Base-by-base conservation (phyloP, 2,113 vertebrate genomes). In the Pogonocichla stellata region DNA sequence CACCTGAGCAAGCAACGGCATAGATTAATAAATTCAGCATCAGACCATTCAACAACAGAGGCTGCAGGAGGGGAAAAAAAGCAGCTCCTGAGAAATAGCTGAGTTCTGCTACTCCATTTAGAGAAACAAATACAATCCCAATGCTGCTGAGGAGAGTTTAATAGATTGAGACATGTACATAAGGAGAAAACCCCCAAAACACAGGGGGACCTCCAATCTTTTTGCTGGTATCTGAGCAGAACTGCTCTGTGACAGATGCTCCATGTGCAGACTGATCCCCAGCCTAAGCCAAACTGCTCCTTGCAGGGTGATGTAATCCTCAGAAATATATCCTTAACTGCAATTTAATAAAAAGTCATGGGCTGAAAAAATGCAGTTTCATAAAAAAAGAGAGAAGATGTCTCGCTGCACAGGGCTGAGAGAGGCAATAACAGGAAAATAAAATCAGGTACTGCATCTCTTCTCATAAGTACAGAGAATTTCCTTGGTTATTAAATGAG, bases 281-380 rank as follows among this genome's bases (percentile, higher is more conserved):
- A 82, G 88, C 42, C 67, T n/a, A 58, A 86, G 53, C 61, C 87
- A 80, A 84, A 78, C 45, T 92, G 90, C 69, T 91, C 92, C 26
- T 5, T 3, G 4, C 58, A 92, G 87, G 62, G 84, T 86, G 94
- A 92, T 72, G 78, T 77, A 96, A 96, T 86, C 82, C 92, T 94
- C 92, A 56, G 12, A 94, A 90, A 64, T 25, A 17, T 45, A 80
- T 33, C 2, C 3, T 90, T 92, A 96, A 93, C 75, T 75, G 57
- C 71, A 64, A 88, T 42, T 96, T 93, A 94, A 96, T 97, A 95
- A 95, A 96, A 91, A 92, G 80, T 74, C 67, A 71, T 3, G 28
- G 66, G 81, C 60, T 88, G 78, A 70, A 91, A 92, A 95, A 93
- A 91, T 71, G 92, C 23, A 64, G 81, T 54, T 96, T 72, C 86